Evolutionary conservation across 2,888 invertebrate species (phyloP).

Genomic region (Drosophila subquinaria): DNA sequence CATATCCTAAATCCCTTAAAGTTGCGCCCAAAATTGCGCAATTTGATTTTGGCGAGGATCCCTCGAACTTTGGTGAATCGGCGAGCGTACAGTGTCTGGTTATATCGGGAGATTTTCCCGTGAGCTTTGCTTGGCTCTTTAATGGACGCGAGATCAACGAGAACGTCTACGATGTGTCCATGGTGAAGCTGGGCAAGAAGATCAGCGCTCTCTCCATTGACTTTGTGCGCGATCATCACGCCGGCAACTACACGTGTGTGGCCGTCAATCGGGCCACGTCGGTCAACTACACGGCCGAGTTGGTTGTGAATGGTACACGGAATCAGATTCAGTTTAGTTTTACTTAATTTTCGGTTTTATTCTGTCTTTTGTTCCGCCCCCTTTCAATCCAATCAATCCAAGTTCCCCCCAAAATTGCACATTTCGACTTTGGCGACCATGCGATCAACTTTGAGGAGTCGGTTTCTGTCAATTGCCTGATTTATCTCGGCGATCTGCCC

Average conservation of each 20-base stretch:
- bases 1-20: conserved; percentile 77
- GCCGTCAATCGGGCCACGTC: conserved; percentile 89
- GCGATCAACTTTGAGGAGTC: conserved; percentile 89
- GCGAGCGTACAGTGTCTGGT: conserved; percentile 88
- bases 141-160: conserved; percentile 84
- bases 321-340: background rate
- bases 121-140: conserved; percentile 90
- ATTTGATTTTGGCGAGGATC: conserved; percentile 90
- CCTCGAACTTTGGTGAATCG: conserved; percentile 89
- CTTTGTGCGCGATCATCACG: conserved; percentile 89
- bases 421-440: conserved; percentile 90
- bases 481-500: conserved; percentile 89
- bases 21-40: conserved; percentile 91
- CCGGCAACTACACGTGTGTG: conserved; percentile 90
- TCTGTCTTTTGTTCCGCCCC: conserved; percentile 21
- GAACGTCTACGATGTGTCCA: conserved; percentile 87
- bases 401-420: conserved; percentile 92
- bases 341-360: conserved; percentile 24
- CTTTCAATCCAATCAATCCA: background rate
- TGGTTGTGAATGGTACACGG: conserved; percentile 87
- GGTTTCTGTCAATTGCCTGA: conserved; percentile 87
- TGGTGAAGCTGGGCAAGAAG: conserved; percentile 87
- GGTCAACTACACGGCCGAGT: conserved; percentile 87
- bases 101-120: conserved; percentile 88
- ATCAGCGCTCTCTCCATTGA: conserved; percentile 90